Evolutionary conservation across 2,797 vertebrate genomes (phyloP), one percentile per base, ranked within the genome.

Genomic region (Enteromius unitaeniatus): DNA sequence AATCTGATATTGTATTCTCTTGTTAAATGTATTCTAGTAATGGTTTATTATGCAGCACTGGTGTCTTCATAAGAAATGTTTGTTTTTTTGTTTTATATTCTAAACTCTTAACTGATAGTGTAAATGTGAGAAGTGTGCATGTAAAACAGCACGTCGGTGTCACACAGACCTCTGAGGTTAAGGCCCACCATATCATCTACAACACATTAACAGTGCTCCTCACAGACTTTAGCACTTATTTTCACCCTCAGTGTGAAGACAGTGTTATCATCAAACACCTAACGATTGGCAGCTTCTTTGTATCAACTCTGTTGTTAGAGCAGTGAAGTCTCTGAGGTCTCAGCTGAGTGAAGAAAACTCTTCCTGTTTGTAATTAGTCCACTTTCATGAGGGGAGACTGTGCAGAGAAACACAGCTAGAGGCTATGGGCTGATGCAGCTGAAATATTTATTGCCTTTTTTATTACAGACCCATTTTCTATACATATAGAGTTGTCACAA

Each of bases 401-500:
- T 23, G 4, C 23, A 81, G 68, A 49, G 26, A 31, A n/a, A 23
- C 26, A 23, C 40, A n/a, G 34, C 72, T n/a, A 17, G 60, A 82
- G 58, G 31, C 45, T 51, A 26, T 67, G 23, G 45, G 31, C 69
- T 64, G 40, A 81, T 49, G 4, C 28, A 6, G 47, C 62, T 82
- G 7, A 76, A 76, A 76, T 42, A 82, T 82, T 31, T 31, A 67
- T 76, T 82, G 10, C 6, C 37, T 75, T 40, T 82, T 53, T 67
- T 73, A 45, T 64, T 53, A 75, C 15, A 28, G 15, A 21, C 17
- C 10, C 34, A 40, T 53, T 82, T 47, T 82, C 40, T 64, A 13
- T 34, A 17, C 53, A 26, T 76, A 6, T 76, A 58, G 21, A 58
- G 21, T 21, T 40, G 31, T 9, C 31, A 37, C 21, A 5, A 73